Conservation (phyloP, 2,797 vertebrate species). For the Coregonus ussuriensis region DNA sequence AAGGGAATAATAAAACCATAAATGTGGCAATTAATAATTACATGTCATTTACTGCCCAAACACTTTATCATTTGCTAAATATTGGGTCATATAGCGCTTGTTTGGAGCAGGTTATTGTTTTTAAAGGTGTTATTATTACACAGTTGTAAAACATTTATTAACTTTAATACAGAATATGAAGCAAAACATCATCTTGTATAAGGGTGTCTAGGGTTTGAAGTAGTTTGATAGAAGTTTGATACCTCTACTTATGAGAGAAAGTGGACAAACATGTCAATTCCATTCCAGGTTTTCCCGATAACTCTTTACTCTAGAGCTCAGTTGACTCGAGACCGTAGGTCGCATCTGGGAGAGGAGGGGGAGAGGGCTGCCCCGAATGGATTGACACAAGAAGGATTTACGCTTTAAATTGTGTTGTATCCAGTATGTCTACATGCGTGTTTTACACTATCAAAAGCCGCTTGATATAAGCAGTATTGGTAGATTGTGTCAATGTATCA, state of each 20-base stretch:
- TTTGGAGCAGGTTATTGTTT: neutral
- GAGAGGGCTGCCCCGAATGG: constrained; percentile 67
- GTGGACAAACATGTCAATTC: constrained; percentile 37
- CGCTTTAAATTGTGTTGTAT: constrained; percentile 62
- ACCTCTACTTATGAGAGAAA: neutral
- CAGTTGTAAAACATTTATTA: neutral
- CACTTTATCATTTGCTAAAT: neutral
- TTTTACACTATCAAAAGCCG: no score
- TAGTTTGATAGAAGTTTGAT: neutral
- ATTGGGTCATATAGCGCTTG: neutral
- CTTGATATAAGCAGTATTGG: constrained; percentile 30
- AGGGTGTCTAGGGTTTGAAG: neutral
- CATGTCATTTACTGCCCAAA: neutral
- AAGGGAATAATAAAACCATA: neutral
- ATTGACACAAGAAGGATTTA: constrained; percentile 66
- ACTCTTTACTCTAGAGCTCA: constrained; percentile 59
- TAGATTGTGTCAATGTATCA: constrained; percentile 62
- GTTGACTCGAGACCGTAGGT: constrained; percentile 62
- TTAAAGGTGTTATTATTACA: neutral
- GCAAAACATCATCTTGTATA: neutral
- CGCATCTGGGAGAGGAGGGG: constrained; percentile 66
- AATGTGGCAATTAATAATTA: neutral
- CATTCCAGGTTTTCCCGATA: constrained; percentile 69
- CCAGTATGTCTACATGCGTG: constrained; percentile 38
- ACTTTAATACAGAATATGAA: no score